A percentile compares a stretch with the other conserved stretches of the same genome.
Evolutionary conservation across 2,888 invertebrate genomes (phyloP).

Genomic region (Himalopsyche tibetana): DNA sequence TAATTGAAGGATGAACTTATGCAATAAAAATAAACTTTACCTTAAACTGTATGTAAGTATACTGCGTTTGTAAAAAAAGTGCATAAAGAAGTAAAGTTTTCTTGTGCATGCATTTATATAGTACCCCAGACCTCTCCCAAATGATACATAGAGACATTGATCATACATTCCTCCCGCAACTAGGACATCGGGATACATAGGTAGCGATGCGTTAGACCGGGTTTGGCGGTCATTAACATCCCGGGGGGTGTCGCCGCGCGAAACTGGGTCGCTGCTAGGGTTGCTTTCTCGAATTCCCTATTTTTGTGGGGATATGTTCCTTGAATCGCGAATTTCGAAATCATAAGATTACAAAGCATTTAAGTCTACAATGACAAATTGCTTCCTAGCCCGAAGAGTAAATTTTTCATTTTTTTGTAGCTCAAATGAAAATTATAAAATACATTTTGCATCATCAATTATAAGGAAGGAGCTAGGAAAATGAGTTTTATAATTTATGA

Average conservation of each 20-base stretch:
- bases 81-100: background rate
- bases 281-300: slow-evolving; percentile 3
- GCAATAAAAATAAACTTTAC: background rate
- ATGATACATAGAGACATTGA: slow-evolving; percentile 31
- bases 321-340: background rate
- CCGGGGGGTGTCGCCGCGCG: slow-evolving; percentile 31
- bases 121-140: slow-evolving; percentile 32
- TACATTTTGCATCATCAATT: no score
- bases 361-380: no score
- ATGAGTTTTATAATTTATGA: no score
- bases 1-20: no score
- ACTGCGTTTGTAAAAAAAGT: background rate
- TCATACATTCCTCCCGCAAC: slow-evolving; percentile 27
- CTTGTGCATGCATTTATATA: background rate
- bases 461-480: no score
- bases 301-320: background rate
- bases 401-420: no score
- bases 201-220: slow-evolving; percentile 38
- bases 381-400: no score
- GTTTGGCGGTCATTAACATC: slow-evolving; percentile 43
- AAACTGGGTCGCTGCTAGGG: slow-evolving; percentile 33
- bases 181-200: slow-evolving; percentile 24
- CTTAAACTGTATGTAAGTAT: background rate
- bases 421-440: no score
- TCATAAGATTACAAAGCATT: no score